Evolutionary conservation across 2,888 invertebrate genomes (phyloP).

Genomic region (Aspidiotus destructor): DNA sequence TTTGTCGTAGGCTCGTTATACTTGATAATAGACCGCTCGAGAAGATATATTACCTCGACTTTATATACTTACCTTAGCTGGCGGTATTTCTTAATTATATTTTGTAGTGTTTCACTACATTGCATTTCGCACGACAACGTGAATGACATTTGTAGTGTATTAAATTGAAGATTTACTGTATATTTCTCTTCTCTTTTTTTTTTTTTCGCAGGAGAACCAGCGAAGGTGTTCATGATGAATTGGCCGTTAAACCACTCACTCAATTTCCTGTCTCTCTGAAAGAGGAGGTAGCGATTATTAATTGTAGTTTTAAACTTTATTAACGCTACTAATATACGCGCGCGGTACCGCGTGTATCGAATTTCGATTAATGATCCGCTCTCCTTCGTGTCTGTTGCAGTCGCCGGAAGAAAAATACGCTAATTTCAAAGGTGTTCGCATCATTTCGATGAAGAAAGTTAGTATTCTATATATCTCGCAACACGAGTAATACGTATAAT

Average conservation of each 20-base stretch:
- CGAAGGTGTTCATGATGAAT: constrained; percentile 57
- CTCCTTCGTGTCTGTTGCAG: constrained; percentile 44
- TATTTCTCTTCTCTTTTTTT: background rate
- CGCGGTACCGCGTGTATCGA: too few relatives aligned
- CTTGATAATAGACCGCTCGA: too few relatives aligned
- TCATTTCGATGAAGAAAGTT: constrained; percentile 77
- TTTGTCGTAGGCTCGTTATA: too few relatives aligned
- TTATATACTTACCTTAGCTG: too few relatives aligned
- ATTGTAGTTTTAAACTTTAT: constrained; percentile 14
- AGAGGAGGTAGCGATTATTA: constrained; percentile 58
- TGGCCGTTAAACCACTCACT: constrained; percentile 80
- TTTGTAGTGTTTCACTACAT: background rate
- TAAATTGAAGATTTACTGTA: background rate
- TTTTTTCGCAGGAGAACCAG: constrained; percentile 52
- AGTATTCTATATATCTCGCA: constrained; percentile 36
- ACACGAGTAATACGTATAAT: background rate
- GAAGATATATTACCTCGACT: too few relatives aligned
- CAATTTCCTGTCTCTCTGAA: constrained; percentile 76
- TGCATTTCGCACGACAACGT: background rate
- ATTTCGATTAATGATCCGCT: background rate
- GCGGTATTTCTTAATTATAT: too few relatives aligned
- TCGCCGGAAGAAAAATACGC: constrained; percentile 59
- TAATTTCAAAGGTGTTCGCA: constrained; percentile 67
- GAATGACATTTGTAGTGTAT: background rate
- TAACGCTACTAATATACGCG: too few relatives aligned